Percentiles rank a stretch among this genome's conserved stretches.
Evolutionary conservation across 2,888 invertebrate genomes (phyloP).

Genomic region (Thereva unica): DNA sequence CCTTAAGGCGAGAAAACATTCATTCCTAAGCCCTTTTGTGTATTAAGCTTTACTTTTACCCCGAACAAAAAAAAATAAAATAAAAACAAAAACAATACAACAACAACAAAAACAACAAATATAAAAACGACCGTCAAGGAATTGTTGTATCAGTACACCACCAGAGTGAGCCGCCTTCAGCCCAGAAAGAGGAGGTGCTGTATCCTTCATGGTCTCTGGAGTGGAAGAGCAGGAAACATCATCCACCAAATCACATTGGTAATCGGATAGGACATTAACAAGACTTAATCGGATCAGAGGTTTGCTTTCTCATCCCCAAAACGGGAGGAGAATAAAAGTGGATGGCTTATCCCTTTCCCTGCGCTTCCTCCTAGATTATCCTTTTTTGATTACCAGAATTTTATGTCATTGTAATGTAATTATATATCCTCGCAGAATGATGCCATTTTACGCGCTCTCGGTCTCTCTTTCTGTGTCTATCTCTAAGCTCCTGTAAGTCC

Average conservation of each 20-base stretch:
- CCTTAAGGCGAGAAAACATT: slow-evolving; percentile 2
- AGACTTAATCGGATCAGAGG: slow-evolving; percentile 34
- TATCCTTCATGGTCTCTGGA: slow-evolving; percentile 2
- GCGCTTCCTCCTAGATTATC: background rate
- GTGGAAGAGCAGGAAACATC: slow-evolving; percentile 12
- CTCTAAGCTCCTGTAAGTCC: too few relatives aligned
- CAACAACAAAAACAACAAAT: slow-evolving; percentile 2
- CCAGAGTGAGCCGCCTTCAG: too few relatives aligned
- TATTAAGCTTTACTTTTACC: slow-evolving; percentile 11
- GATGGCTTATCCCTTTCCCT: slow-evolving; percentile 27
- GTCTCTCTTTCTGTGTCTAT: too few relatives aligned
- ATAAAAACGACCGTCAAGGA: too few relatives aligned
- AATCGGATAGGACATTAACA: slow-evolving; percentile 36
- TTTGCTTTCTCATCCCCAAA: background rate
- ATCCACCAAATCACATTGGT: slow-evolving; percentile 27
- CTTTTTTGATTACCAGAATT: background rate
- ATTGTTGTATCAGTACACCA: too few relatives aligned
- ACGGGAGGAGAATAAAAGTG: background rate
- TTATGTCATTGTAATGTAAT: slow-evolving; percentile 17
- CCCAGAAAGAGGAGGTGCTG: too few relatives aligned
- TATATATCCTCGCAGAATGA: slow-evolving; percentile 3
- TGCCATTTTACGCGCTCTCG: too few relatives aligned
- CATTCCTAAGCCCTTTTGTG: background rate
- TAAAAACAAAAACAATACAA: slow-evolving; percentile 3
- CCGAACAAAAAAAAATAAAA: background rate